A percentile compares a stretch with the other conserved stretches of the same genome.
phyloP scores from a whole-genome alignment of 23 tunicate genomes.

The Diplosoma virens region DNA sequence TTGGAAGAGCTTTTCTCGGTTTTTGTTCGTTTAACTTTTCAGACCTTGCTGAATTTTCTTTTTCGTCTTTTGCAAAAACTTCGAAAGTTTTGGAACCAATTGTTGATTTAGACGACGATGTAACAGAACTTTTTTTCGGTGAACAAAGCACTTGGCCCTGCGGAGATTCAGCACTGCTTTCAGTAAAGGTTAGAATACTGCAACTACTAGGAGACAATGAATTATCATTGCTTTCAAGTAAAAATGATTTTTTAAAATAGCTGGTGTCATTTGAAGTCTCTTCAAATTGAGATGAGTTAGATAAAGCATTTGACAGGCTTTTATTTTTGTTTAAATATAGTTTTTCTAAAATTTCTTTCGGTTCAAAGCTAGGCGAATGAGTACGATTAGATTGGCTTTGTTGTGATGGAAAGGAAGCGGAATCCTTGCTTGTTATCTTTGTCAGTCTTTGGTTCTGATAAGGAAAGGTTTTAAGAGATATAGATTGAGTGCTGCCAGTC shows the following conservation, averaged over 20 bases:
- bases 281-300: too few species aligned
- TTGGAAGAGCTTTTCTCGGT: slow-evolving; percentile 29
- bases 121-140: background rate
- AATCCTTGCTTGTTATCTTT: too few species aligned
- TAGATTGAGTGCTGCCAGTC: too few species aligned
- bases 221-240: background rate
- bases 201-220: slow-evolving; percentile 19
- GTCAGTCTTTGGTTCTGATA: too few species aligned
- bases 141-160: background rate
- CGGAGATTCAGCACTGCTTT: slow-evolving; percentile 41
- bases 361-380: too few species aligned
- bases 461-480: too few species aligned
- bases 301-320: too few species aligned
- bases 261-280: background rate
- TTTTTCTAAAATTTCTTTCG: too few species aligned
- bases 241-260: background rate
- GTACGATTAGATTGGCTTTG: too few species aligned
- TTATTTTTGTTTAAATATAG: too few species aligned
- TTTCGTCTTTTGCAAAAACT: slow-evolving; percentile 33
- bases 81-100: background rate
- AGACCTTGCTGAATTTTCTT: slow-evolving; percentile 1
- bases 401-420: too few species aligned
- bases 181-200: slow-evolving; percentile 37
- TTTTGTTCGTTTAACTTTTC: too few species aligned
- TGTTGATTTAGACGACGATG: background rate